Conservation (phyloP, 1,140 invertebrate species). For the Sycobia sp. region DNA sequence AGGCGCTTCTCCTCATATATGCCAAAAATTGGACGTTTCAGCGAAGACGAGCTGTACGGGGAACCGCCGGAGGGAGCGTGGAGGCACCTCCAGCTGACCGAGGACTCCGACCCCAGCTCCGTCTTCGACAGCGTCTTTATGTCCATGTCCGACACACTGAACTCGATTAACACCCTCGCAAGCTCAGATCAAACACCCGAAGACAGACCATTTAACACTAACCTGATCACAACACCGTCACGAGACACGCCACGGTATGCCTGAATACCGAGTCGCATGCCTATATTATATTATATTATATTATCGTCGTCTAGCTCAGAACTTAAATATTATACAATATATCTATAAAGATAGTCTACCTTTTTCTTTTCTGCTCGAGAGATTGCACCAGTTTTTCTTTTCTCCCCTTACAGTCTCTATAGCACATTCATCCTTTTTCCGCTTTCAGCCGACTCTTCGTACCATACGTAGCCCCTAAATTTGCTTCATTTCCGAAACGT, state of each 20-base stretch:
- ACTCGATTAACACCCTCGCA: conserved; percentile 61
- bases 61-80: conserved; percentile 44
- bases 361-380: too few species aligned
- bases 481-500: too few species aligned
- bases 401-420: too few species aligned
- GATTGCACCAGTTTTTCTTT: neutral
- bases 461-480: too few species aligned
- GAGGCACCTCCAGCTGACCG: conserved; percentile 51
- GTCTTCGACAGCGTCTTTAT: conserved; percentile 61
- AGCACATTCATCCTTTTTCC: too few species aligned
- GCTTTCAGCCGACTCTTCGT: too few species aligned
- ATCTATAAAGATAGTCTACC: too few species aligned
- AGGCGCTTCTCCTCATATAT: too few species aligned
- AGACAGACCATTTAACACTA: conserved; percentile 59
- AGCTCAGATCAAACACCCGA: conserved; percentile 61
- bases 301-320: too few species aligned
- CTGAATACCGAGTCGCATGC: conserved; percentile 33
- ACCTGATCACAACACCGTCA: conserved; percentile 55
- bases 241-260: conserved; percentile 57
- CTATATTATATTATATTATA: too few species aligned
- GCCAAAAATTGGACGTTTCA: conserved; percentile 48
- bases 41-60: conserved; percentile 51
- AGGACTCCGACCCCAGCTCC: conserved; percentile 54
- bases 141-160: conserved; percentile 61
- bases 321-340: too few species aligned